Percentiles rank a stretch among this genome's conserved stretches.
Conservation (phyloP, 2,888 invertebrate genomes). For the Trissolcus japonicus region DNA sequence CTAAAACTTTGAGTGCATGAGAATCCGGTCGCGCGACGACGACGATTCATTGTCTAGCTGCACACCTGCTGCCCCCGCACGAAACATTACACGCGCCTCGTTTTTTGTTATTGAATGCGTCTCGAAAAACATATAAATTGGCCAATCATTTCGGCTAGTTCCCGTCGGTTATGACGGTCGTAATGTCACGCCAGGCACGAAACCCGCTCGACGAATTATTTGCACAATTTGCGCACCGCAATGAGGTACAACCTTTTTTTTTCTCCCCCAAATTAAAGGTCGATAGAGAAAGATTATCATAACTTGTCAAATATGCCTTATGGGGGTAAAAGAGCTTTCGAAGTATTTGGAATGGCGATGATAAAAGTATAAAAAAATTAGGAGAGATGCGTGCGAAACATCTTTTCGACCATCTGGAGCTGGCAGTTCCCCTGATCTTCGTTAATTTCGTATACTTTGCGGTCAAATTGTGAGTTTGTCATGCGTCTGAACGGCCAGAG, state of each 20-base stretch:
- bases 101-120: conserved; percentile 68
- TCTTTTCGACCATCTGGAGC: conserved; percentile 64
- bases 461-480: conserved; percentile 71
- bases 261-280: conserved; percentile 13
- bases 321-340: not conserved
- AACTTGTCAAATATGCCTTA: conserved; percentile 1
- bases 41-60: conserved; percentile 64
- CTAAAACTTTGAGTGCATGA: conserved; percentile 16
- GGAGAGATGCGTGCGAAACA: conserved; percentile 49
- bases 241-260: conserved; percentile 34
- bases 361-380: conserved; percentile 59
- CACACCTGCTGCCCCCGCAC: conserved; percentile 69
- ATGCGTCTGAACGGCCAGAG: conserved; percentile 64
- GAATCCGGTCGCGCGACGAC: conserved; percentile 57
- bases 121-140: conserved; percentile 50
- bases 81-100: conserved; percentile 64
- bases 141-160: conserved; percentile 57
- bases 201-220: conserved; percentile 36
- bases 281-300: not conserved
- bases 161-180: conserved; percentile 37
- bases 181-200: conserved; percentile 53
- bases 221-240: conserved; percentile 40
- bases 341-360: not conserved
- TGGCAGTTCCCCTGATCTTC: conserved; percentile 59
- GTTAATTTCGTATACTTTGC: conserved; percentile 72